Conservation (phyloP, 2,113 vertebrate species). For the Kobus ellipsiprymnus region DNA sequence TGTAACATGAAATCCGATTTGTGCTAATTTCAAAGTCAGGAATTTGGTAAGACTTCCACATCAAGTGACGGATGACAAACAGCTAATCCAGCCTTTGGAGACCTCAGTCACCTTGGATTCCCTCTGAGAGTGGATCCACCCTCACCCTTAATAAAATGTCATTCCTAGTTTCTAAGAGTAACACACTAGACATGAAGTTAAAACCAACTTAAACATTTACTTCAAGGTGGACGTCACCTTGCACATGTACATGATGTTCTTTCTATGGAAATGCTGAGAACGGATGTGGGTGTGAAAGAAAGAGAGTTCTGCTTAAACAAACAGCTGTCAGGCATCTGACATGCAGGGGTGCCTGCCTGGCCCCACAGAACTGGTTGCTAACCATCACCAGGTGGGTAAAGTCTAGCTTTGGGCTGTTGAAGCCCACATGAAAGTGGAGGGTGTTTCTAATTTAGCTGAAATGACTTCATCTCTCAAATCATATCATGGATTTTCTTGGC, state of each 20-base stretch:
- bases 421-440: background rate
- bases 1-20: background rate
- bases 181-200: background rate
- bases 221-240: background rate
- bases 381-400: background rate
- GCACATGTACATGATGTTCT: background rate
- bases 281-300: background rate
- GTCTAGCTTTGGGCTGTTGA: background rate
- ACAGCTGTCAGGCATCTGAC: background rate
- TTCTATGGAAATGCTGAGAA: background rate
- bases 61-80: background rate
- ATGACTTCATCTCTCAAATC: slow-evolving; percentile 5
- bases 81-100: background rate
- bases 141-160: background rate
- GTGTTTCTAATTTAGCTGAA: background rate
- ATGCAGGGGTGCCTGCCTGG: no score
- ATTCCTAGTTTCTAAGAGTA: background rate
- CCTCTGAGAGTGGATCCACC: background rate
- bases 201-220: background rate
- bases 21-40: background rate
- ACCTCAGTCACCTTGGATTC: background rate
- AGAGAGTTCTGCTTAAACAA: background rate
- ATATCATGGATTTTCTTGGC: background rate
- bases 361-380: background rate
- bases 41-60: background rate